These are phyloP conservation scores for Aspiorhynchus laticeps DNA, from an alignment of 2,113 vertebrate species.

Conservation along the genomic window DNA sequence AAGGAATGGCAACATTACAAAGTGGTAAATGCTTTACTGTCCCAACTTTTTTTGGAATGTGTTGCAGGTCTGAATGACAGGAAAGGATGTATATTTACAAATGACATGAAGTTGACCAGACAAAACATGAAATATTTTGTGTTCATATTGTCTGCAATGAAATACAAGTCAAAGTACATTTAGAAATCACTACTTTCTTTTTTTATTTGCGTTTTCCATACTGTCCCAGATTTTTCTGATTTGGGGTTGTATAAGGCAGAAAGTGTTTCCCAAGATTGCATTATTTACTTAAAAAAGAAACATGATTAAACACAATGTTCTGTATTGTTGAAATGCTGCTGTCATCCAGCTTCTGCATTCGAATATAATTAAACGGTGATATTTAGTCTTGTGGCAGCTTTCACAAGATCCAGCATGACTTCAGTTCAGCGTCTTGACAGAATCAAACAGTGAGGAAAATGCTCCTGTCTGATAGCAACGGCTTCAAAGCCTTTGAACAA, in stretches of 20 bases:
- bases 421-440: not conserved
- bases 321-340: not conserved
- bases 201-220: no score
- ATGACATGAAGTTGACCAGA: no score
- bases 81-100: no score
- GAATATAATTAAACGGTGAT: not conserved
- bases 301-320: not conserved
- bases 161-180: no score
- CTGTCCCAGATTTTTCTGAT: no score
- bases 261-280: not conserved
- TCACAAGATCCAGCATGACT: not conserved
- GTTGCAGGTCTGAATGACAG: no score
- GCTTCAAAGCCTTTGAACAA: constrained; percentile 28
- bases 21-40: no score
- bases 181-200: no score
- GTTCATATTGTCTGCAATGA: no score
- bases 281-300: not conserved
- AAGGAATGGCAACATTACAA: no score
- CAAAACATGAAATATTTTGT: no score
- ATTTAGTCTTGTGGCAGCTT: not conserved
- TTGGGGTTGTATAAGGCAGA: not conserved
- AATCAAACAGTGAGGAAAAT: not conserved
- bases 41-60: no score
- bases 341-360: not conserved
- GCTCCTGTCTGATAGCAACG: not conserved